These are phyloP conservation scores for Pipistrellus pipistrellus DNA, from an alignment of 2,797 vertebrate genomes.

Conservation along the genomic window DNA sequence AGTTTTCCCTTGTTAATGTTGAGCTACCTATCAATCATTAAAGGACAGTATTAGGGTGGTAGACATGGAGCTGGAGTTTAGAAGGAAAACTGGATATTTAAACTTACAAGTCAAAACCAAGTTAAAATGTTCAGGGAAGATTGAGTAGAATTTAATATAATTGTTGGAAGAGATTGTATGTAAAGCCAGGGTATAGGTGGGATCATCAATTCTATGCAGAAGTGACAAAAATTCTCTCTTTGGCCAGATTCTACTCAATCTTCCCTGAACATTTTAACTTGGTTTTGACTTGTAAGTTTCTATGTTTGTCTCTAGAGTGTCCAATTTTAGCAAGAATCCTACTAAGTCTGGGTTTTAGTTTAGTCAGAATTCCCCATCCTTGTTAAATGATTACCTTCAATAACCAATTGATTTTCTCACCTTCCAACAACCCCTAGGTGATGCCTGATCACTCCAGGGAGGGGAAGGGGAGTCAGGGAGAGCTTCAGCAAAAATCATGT, in stretches of 20 bases:
- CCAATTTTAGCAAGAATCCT: background rate
- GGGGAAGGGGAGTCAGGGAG: rapidly evolving
- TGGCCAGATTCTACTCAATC: background rate
- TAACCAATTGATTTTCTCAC: background rate
- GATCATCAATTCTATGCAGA: background rate
- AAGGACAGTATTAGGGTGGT: background rate
- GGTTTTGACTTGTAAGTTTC: background rate
- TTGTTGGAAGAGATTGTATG: background rate
- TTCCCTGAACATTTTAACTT: background rate
- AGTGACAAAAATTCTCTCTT: background rate
- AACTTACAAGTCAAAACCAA: too few relatives aligned
- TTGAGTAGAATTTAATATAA: too few relatives aligned
- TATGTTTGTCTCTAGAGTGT: background rate
- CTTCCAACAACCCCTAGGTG: background rate
- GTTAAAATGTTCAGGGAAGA: too few relatives aligned
- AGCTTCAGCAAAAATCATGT: background rate
- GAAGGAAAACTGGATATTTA: background rate
- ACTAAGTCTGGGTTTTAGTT: background rate
- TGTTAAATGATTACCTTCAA: background rate
- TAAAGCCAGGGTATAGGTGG: background rate
- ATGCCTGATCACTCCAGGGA: background rate
- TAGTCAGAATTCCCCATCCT: background rate
- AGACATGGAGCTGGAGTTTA: background rate
- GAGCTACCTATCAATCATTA: background rate
- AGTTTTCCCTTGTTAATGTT: background rate